Conservation (phyloP, 2,113 vertebrate genomes). For the Mesembrinibis cayennensis region DNA sequence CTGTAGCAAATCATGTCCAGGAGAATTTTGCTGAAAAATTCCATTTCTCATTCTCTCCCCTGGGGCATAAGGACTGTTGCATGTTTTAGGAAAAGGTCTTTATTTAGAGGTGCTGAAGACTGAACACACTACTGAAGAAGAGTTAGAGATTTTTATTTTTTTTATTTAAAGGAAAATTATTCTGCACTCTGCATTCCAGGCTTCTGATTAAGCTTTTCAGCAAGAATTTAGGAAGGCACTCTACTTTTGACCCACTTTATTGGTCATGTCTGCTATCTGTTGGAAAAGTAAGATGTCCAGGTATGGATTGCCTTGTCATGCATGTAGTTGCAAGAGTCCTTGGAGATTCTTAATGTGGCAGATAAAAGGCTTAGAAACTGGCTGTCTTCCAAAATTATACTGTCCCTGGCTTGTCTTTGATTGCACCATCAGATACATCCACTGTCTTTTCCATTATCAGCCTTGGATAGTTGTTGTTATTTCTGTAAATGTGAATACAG, state of each 20-base stretch:
- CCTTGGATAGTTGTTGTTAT: not conserved
- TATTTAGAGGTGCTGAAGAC: not conserved
- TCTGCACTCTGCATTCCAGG: not conserved
- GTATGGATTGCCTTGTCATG: not conserved
- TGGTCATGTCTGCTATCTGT: not conserved
- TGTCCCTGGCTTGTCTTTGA: not conserved
- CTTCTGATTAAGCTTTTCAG: not conserved
- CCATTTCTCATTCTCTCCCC: not conserved
- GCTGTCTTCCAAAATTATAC: not conserved
- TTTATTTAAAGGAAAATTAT: not conserved
- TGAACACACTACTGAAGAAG: not conserved
- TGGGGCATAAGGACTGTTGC: not conserved
- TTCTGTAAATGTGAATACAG: not conserved
- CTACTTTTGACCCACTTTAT: not conserved
- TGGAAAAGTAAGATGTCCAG: not conserved
- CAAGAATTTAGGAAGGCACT: not conserved
- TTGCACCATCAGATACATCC: not conserved
- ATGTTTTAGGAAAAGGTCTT: not conserved
- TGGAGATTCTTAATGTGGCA: not conserved
- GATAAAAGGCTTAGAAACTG: not conserved
- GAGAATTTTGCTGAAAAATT: slow-evolving; percentile 22
- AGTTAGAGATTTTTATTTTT: not conserved
- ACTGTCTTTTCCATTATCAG: not conserved
- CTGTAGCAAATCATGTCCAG: not conserved
- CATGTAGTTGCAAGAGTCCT: not conserved